Conservation (phyloP, 2,888 invertebrate genomes). For the Drosophila yooni region DNA sequence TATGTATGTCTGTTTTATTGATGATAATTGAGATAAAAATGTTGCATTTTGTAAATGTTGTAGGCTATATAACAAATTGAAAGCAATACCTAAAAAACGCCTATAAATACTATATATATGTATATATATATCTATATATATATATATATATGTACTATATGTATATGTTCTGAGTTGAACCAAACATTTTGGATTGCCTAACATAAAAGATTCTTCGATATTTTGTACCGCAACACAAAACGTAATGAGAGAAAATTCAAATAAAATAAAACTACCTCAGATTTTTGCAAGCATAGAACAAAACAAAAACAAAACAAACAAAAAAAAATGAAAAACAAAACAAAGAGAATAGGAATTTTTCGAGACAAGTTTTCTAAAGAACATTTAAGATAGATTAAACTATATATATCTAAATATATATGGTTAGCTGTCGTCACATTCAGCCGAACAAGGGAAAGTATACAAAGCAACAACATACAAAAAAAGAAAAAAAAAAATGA, state of each 20-base stretch:
- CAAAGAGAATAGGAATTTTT: slow-evolving; percentile 69
- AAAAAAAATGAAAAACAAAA: slow-evolving; percentile 18
- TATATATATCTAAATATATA: slow-evolving; percentile 54
- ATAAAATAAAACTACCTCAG: slow-evolving; percentile 77
- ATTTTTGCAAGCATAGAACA: slow-evolving; percentile 68
- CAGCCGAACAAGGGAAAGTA: slow-evolving; percentile 69
- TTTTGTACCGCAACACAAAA: slow-evolving; percentile 58
- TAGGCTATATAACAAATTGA: slow-evolving; percentile 46
- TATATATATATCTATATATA: neutral
- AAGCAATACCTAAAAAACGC: slow-evolving; percentile 66
- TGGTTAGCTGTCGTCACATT: slow-evolving; percentile 45
- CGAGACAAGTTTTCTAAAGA: slow-evolving; percentile 73
- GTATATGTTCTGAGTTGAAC: slow-evolving; percentile 48
- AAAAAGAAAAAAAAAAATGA: slow-evolving; percentile 5
- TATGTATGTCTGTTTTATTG: slow-evolving; percentile 2
- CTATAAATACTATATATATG: slow-evolving; percentile 20
- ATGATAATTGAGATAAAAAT: slow-evolving; percentile 27
- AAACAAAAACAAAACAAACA: slow-evolving; percentile 16
- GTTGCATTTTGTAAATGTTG: slow-evolving; percentile 55
- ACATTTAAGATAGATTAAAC: slow-evolving; percentile 43
- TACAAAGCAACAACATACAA: slow-evolving; percentile 47
- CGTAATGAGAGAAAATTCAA: slow-evolving; percentile 64
- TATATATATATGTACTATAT: neutral
- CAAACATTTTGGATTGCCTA: slow-evolving; percentile 49
- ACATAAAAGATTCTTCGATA: slow-evolving; percentile 51